Evolutionary conservation across 1,140 invertebrate species (phyloP).

Genomic region (Stenopsyche tienmushanensis): DNA sequence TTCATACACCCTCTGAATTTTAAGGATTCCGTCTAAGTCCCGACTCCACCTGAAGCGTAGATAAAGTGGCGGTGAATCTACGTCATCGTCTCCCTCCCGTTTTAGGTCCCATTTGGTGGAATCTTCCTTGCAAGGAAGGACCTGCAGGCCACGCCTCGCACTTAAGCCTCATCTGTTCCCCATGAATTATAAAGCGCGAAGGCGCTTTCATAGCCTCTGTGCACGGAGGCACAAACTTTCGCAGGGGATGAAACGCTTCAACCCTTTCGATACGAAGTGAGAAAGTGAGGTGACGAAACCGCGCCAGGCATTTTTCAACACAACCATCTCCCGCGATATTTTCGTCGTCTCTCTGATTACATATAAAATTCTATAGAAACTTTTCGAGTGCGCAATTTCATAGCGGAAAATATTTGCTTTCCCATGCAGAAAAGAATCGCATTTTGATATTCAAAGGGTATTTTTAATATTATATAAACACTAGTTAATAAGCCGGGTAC

Average conservation of each 20-base stretch:
- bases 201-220: conserved; percentile 31
- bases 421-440: too few relatives aligned
- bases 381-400: too few relatives aligned
- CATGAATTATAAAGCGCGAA: conserved; percentile 41
- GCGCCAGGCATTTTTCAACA: too few relatives aligned
- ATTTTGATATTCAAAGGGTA: too few relatives aligned
- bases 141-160: conserved; percentile 32
- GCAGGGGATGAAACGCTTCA: conserved; percentile 5
- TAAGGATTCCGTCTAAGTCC: background rate
- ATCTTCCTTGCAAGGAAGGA: background rate
- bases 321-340: too few relatives aligned
- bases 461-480: too few relatives aligned
- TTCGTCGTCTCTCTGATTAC: too few relatives aligned
- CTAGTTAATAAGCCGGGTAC: too few relatives aligned
- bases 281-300: background rate
- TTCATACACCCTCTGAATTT: conserved; percentile 14
- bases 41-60: background rate
- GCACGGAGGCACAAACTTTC: conserved; percentile 11
- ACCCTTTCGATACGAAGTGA: conserved; percentile 5
- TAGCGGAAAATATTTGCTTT: too few relatives aligned
- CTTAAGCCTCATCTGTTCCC: conserved; percentile 39
- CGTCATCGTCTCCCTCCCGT: conserved; percentile 1
- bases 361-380: too few relatives aligned
- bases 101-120: background rate
- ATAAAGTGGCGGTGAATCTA: conserved; percentile 16